A percentile compares a stretch with the other conserved stretches of the same genome.
Evolutionary conservation across 2,888 invertebrate genomes (phyloP).

Genomic region (Stomorhina lunata): DNA sequence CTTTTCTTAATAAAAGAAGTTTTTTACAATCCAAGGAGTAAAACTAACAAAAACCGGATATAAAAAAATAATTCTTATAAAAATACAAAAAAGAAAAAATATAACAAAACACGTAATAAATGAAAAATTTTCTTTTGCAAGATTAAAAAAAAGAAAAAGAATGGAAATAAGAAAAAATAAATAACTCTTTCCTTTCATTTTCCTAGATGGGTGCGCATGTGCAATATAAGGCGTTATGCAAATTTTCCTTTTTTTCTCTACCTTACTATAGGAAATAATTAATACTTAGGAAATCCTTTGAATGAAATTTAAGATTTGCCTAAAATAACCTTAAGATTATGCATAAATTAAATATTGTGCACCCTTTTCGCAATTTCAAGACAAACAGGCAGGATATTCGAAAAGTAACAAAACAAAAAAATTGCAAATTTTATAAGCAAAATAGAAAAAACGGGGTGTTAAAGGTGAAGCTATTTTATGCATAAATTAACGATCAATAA

Average conservation of each 20-base stretch:
- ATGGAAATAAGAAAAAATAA: neutral
- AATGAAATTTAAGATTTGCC: constrained; percentile 61
- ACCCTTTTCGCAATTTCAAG: constrained; percentile 41
- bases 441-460: constrained; percentile 60
- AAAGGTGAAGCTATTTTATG: constrained; percentile 76
- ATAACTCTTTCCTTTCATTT: constrained; percentile 53
- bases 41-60: constrained; percentile 50
- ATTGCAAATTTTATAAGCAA: too few relatives aligned
- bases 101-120: constrained; percentile 46
- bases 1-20: neutral
- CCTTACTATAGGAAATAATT: constrained; percentile 26
- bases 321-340: constrained; percentile 28
- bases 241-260: constrained; percentile 28
- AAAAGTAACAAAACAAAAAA: constrained; percentile 10
- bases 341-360: constrained; percentile 57
- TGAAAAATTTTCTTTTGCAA: constrained; percentile 28
- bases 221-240: constrained; percentile 55
- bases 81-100: constrained; percentile 15
- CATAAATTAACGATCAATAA: constrained; percentile 80
- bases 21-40: constrained; percentile 20
- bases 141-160: neutral
- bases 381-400: constrained; percentile 35
- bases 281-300: constrained; percentile 36
- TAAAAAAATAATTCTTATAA: constrained; percentile 14
- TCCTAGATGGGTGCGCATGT: constrained; percentile 52